Percentiles rank a stretch among this genome's conserved stretches.
Evolutionary conservation across 2,113 vertebrate species (phyloP).

Genomic region (Zapornia atra): DNA sequence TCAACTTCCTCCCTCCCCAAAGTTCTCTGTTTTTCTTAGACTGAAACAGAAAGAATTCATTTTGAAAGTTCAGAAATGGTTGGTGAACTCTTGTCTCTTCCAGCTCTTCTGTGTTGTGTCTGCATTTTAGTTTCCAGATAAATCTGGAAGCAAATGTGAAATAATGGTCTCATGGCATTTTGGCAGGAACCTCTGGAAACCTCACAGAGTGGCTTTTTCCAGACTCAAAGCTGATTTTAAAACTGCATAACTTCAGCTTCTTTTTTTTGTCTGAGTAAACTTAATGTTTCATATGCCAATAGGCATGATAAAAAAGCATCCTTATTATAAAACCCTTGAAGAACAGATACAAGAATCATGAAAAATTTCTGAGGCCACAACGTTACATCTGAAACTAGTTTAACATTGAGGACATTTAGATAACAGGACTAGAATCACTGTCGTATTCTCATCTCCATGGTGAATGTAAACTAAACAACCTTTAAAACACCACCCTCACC

Average conservation of each 20-base stretch:
- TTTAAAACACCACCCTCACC: neutral
- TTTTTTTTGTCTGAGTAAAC: neutral
- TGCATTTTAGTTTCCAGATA: constrained; percentile 57
- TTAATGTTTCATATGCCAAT: neutral
- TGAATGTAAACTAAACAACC: neutral
- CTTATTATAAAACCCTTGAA: neutral
- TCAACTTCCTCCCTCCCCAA: neutral
- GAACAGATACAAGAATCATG: neutral
- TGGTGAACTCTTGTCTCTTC: constrained; percentile 55
- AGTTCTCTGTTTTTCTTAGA: neutral
- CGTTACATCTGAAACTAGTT: neutral
- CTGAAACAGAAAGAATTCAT: constrained; percentile 40
- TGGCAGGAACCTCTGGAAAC: constrained; percentile 47
- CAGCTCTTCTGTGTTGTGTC: constrained; percentile 36
- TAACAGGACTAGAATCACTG: neutral
- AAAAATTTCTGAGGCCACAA: neutral
- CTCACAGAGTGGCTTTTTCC: constrained; percentile 51
- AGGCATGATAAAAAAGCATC: neutral
- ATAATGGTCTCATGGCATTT: constrained; percentile 37
- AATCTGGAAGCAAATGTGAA: constrained; percentile 62
- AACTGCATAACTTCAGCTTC: neutral
- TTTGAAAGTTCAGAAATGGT: constrained; percentile 34
- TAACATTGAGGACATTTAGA: neutral
- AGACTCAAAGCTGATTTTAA: constrained; percentile 24
- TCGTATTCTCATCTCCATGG: neutral